phyloP scores from a whole-genome alignment of 2,113 vertebrate species.

The Eolophus roseicapilla region DNA sequence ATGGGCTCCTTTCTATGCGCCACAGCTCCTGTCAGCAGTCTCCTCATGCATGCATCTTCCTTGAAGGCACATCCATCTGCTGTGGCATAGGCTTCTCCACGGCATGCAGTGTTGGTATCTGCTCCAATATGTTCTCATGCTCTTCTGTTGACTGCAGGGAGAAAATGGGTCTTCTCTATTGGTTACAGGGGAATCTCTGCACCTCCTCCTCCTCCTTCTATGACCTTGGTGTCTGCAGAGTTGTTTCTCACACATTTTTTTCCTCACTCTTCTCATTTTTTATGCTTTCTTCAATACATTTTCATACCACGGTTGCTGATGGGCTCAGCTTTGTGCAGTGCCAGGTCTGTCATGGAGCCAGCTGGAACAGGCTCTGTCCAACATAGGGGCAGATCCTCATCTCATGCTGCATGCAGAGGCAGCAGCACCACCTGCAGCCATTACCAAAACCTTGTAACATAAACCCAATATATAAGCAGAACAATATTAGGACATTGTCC shows the following conservation, averaged over 20 bases:
- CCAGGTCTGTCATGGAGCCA: rapidly evolving
- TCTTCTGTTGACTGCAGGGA: background rate
- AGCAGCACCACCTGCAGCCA: background rate
- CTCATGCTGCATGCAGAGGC: no score
- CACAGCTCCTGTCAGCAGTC: background rate
- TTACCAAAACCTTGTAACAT: background rate
- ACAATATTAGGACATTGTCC: background rate
- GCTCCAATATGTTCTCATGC: no score
- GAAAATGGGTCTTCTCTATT: rapidly evolving
- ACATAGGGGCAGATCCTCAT: background rate
- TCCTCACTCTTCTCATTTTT: background rate
- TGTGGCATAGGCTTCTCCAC: background rate
- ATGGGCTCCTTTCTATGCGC: background rate
- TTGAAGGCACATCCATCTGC: background rate
- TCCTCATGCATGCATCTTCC: background rate
- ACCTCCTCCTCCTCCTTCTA: background rate
- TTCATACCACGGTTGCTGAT: background rate
- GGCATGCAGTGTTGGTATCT: background rate
- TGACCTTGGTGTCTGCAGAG: background rate
- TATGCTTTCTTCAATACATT: background rate
- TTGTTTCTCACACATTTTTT: background rate
- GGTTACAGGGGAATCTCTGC: background rate
- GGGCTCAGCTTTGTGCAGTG: background rate
- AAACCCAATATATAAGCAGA: background rate
- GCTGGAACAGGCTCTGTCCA: rapidly evolving